These are phyloP conservation scores for Tursiops truncatus DNA, from an alignment of 2,113 vertebrate genomes.

Conservation along the genomic window DNA sequence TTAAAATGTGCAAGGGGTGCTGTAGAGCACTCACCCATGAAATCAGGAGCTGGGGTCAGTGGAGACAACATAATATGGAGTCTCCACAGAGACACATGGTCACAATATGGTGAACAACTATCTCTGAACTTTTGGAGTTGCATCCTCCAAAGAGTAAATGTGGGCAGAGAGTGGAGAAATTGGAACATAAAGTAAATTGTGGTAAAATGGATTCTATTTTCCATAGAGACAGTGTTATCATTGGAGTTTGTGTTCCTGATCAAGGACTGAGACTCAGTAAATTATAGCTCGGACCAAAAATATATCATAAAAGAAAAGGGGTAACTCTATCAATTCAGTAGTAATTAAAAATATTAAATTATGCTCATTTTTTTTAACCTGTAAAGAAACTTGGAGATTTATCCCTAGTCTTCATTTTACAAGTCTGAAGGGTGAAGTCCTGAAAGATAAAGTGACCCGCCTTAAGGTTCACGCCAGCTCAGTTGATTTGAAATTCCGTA, in stretches of 20 bases:
- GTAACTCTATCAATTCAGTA: neutral
- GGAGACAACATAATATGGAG: neutral
- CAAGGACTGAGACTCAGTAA: neutral
- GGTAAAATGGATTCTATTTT: neutral
- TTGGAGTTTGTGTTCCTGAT: conserved; percentile 7
- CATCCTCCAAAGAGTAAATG: neutral
- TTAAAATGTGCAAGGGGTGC: neutral
- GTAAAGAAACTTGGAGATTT: conserved; percentile 22
- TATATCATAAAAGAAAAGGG: neutral
- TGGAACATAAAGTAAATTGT: neutral
- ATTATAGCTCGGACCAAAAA: neutral
- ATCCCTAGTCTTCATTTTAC: neutral
- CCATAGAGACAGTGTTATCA: neutral
- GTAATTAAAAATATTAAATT: conserved; percentile 51
- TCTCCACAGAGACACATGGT: neutral
- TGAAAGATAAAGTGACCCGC: conserved; percentile 51
- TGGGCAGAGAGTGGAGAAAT: neutral
- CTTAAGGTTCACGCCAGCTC: conserved; percentile 19
- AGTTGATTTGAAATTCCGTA: conserved; percentile 54
- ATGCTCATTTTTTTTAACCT: conserved; percentile 18
- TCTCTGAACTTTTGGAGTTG: neutral
- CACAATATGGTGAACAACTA: neutral
- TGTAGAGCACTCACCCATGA: neutral
- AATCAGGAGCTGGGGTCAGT: neutral
- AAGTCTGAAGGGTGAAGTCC: neutral